Conservation (phyloP, 1,140 invertebrate species). For the Pogonus chalceus region DNA sequence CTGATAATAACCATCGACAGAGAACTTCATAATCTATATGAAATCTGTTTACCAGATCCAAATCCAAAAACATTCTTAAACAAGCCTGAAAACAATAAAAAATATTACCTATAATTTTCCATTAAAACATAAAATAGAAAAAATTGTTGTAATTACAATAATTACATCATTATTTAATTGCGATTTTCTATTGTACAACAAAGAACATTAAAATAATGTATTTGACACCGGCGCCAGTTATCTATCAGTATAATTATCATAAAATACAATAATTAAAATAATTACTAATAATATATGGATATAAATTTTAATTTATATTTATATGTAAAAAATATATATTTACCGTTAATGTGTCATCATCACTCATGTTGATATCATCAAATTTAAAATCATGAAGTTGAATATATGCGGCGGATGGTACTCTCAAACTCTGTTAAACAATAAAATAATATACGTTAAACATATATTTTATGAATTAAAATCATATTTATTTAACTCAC, state of each 20-base stretch:
- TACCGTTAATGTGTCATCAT: constrained; percentile 74
- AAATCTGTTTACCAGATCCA: constrained; percentile 82
- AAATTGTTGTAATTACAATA: neutral
- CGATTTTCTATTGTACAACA: neutral
- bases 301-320: constrained; percentile 3
- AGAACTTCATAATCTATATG: constrained; percentile 83
- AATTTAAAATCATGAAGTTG: constrained; percentile 77
- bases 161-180: no score
- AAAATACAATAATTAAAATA: no score
- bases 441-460: neutral
- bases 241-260: no score
- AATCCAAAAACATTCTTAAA: constrained; percentile 82
- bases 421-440: constrained; percentile 39
- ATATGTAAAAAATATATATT: constrained; percentile 15
- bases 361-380: constrained; percentile 74
- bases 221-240: no score
- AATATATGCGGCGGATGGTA: constrained; percentile 75
- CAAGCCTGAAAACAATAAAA: constrained; percentile 50
- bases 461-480: neutral
- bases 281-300: no score
- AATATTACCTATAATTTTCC: no score
- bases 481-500: constrained; percentile 47
- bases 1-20: constrained; percentile 83
- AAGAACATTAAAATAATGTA: neutral
- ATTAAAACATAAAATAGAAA: neutral